Evolutionary conservation across 2,113 vertebrate species (phyloP).

Genomic region (Panthera tigris): DNA sequence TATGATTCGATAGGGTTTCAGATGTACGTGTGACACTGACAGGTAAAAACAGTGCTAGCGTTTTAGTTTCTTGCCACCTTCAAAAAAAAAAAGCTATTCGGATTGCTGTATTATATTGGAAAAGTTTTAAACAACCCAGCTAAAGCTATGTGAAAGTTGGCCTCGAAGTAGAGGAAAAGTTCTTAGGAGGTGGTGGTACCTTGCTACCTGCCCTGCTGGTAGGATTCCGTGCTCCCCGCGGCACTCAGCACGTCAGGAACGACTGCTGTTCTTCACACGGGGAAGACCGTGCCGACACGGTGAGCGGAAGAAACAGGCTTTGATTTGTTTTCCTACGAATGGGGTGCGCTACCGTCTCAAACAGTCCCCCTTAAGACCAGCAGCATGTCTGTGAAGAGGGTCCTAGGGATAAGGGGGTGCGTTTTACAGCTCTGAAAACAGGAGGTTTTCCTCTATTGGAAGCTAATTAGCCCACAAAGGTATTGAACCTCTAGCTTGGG

Average conservation of each 20-base stretch:
- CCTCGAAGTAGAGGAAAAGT: constrained; percentile 2
- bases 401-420: background rate
- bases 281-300: background rate
- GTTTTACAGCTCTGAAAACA: constrained; percentile 20
- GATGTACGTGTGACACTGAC: background rate
- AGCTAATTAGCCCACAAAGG: constrained; percentile 67
- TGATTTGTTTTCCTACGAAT: background rate
- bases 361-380: background rate
- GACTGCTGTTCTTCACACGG: background rate
- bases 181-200: background rate
- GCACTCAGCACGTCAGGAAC: background rate
- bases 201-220: background rate
- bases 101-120: constrained; percentile 68
- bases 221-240: background rate
- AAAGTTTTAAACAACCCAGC: constrained; percentile 48
- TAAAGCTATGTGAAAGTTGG: constrained; percentile 22
- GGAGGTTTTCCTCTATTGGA: constrained; percentile 43
- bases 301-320: background rate
- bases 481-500: constrained; percentile 58
- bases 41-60: constrained; percentile 14
- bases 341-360: background rate
- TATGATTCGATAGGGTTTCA: constrained; percentile 54
- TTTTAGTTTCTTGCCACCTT: constrained; percentile 49
- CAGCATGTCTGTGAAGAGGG: background rate
- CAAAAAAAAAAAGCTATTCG: background rate